A percentile compares a stretch with the other conserved stretches of the same genome.
Conservation (phyloP, 2,113 vertebrate genomes). For the Pampusana beccarii region DNA sequence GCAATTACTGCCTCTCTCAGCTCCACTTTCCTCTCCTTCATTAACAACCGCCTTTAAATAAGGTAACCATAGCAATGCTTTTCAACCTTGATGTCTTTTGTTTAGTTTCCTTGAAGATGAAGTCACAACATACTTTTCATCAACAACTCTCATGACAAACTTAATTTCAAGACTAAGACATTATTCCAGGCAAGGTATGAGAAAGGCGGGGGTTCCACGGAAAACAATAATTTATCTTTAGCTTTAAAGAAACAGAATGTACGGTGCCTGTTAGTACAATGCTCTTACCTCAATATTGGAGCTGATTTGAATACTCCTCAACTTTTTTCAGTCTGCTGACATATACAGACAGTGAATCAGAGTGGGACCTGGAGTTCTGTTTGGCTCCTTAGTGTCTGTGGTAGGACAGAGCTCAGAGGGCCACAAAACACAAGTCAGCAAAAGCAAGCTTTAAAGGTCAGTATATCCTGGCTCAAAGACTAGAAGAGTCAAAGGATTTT, state of each 20-base stretch:
- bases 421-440: not conserved
- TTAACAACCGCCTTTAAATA: conserved; percentile 50
- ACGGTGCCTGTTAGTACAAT: not conserved
- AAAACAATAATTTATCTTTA: not conserved
- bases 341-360: not conserved
- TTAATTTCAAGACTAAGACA: not conserved
- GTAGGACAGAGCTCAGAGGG: not conserved
- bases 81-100: conserved; percentile 13
- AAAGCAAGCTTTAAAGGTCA: not conserved
- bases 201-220: not conserved
- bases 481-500: not conserved
- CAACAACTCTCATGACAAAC: not conserved
- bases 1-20: conserved; percentile 48
- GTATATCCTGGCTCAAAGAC: not conserved
- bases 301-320: not conserved
- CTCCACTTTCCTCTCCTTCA: conserved; percentile 47
- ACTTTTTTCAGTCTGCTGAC: not conserved
- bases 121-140: not conserved
- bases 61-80: conserved; percentile 51
- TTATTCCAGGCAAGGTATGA: not conserved
- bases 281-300: not conserved
- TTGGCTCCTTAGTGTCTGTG: not conserved
- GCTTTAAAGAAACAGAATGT: not conserved
- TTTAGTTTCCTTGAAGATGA: conserved; percentile 52
- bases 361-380: not conserved